Base-by-base conservation (phyloP, 2,888 invertebrate species). In the Heliconius charithonia region DNA sequence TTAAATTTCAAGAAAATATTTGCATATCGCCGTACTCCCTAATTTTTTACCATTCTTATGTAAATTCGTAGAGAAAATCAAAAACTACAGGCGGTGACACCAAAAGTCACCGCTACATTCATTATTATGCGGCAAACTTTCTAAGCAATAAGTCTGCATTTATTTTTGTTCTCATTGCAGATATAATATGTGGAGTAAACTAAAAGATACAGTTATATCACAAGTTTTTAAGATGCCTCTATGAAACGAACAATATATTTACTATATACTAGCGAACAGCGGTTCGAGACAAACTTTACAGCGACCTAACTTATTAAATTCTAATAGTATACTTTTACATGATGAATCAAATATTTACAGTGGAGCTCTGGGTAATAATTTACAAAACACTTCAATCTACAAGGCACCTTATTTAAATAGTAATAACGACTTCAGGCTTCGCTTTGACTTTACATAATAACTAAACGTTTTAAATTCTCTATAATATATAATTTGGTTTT, bases 401-500 rank as follows among this genome's bases (percentile, higher is more conserved):
- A 93, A 93, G 93, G 94, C 93, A 94, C 92, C 93, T 93, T 92
- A 94, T 91, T 92, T 91, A 93, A 93, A 93, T 94, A 93, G 90
- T 91, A 89, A 91, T 89, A 90, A 92, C 92, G 91, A 93, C 91
- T 93, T 93, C 92, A 93, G 92, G 94, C 93, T 93, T 93, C 91
- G 88, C 92, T 93, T 92, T 93, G 93, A 94, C 94, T 94, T 93
- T 93, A 94, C 91, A 94, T 89, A 91, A 92, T 92, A 93, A 92
- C 92, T 93, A 93, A 93, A 92, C 90, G 89, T 92, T 92, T 89
- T 93, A 92, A 92, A 93, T 93, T 93, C 92, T 94, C 93, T 94
- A 94, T 92, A 92, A 94, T 93, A 94, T 94, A 94, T 93, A 94
- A 93, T 95, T 95, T 95, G 94, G 95, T 94, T 92, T 94, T 92